Percentiles rank a stretch among this genome's conserved stretches.
Conservation (phyloP, 1,140 invertebrate genomes). For the Ladona fulva region DNA sequence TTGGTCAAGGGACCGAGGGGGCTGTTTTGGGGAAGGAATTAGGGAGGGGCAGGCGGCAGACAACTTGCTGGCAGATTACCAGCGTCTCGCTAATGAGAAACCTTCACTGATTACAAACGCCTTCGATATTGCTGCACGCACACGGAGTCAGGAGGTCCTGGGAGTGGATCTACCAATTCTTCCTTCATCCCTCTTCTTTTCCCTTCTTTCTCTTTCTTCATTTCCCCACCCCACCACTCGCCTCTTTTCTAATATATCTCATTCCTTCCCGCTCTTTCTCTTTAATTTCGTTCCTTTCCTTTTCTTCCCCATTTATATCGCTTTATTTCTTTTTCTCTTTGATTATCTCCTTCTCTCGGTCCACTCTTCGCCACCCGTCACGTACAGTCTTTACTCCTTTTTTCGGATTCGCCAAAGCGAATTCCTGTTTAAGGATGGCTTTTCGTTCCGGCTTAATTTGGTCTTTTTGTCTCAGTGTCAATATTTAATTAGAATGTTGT, state of each 20-base stretch:
- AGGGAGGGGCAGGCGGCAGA: constrained; percentile 5
- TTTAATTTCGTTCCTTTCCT: constrained; percentile 2
- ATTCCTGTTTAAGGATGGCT: no score
- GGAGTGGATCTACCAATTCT: constrained; percentile 8
- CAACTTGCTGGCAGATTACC: constrained; percentile 7
- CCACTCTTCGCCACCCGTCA: no score
- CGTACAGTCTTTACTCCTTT: no score
- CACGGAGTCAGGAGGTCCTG: not conserved
- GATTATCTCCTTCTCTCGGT: not conserved
- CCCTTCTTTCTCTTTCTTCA: no score
- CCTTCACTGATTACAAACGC: constrained; percentile 8
- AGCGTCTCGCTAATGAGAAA: constrained; percentile 4
- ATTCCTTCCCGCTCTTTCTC: not conserved
- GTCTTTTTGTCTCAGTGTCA: no score
- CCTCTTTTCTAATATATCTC: constrained; percentile 1
- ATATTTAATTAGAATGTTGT: no score
- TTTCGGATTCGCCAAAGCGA: no score
- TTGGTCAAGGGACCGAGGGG: not conserved
- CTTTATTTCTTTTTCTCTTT: not conserved
- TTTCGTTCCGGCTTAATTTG: no score
- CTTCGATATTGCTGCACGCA: not conserved
- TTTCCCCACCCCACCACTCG: not conserved
- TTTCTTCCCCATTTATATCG: not conserved
- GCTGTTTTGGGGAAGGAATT: not conserved
- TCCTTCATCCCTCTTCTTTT: no score